phyloP scores from a whole-genome alignment of 2,113 vertebrate species.

The Pantherophis guttatus region DNA sequence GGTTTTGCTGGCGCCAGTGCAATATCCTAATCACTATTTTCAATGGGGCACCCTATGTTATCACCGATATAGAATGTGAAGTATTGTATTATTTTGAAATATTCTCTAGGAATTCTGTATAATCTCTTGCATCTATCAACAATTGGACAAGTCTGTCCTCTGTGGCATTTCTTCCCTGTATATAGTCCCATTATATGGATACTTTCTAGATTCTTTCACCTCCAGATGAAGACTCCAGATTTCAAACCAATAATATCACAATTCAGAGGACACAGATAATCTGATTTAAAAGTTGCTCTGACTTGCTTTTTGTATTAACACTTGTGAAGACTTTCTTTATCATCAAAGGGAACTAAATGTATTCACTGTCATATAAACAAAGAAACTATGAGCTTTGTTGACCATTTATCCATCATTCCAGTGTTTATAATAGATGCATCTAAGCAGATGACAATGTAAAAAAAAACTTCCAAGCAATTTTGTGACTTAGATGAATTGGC shows the following conservation, averaged over 20 bases:
- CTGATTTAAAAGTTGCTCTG: background rate
- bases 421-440: constrained; percentile 2
- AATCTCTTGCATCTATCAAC: background rate
- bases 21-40: background rate
- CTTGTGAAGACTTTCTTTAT: background rate
- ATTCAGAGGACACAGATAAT: background rate
- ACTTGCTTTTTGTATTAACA: constrained; percentile 8
- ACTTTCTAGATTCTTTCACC: background rate
- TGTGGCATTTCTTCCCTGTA: background rate
- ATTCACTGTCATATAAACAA: constrained; percentile 7
- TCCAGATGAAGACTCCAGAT: background rate
- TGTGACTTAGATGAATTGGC: background rate
- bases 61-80: background rate
- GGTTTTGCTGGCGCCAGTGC: background rate
- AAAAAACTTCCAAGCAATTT: background rate
- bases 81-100: background rate
- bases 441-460: background rate
- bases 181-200: background rate
- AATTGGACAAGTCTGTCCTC: background rate
- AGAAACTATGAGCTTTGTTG: constrained; percentile 7
- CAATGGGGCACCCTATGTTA: background rate
- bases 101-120: background rate
- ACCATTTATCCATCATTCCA: background rate
- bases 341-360: constrained; percentile 13
- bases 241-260: background rate